Conservation (phyloP, 2,888 invertebrate species). For the Drosophila mayaguana region DNA sequence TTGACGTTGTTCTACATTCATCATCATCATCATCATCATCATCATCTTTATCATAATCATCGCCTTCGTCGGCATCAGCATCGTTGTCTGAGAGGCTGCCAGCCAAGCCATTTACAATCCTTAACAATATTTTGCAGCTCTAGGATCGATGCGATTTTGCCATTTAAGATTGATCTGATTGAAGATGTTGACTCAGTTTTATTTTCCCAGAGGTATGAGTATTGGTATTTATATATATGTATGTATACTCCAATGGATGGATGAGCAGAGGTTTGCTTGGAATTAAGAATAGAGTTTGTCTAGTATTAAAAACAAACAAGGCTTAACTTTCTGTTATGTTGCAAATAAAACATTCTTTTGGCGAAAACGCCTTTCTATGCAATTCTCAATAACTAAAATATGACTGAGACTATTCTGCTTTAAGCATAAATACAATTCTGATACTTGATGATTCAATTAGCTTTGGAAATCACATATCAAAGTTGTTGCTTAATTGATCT, state of each 20-base stretch:
- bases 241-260: not conserved
- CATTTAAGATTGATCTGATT: slow-evolving; percentile 32
- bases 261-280: not conserved
- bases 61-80: not conserved
- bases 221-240: not conserved
- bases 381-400: no score
- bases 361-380: no score
- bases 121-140: slow-evolving; percentile 5
- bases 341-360: no score
- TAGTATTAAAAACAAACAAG: no score
- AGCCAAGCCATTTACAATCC: slow-evolving; percentile 3
- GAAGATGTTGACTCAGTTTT: slow-evolving; percentile 21
- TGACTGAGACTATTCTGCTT: no score
- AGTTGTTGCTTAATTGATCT: no score
- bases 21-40: slow-evolving; percentile 45
- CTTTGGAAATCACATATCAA: no score
- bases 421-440: no score
- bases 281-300: not conserved
- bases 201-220: not conserved
- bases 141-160: slow-evolving; percentile 33
- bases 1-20: slow-evolving; percentile 67
- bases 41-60: not conserved
- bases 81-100: slow-evolving; percentile 5
- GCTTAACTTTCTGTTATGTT: no score
- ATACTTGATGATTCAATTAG: no score